Conservation (phyloP, 2,113 vertebrate genomes). For the Peromyscus californicus region DNA sequence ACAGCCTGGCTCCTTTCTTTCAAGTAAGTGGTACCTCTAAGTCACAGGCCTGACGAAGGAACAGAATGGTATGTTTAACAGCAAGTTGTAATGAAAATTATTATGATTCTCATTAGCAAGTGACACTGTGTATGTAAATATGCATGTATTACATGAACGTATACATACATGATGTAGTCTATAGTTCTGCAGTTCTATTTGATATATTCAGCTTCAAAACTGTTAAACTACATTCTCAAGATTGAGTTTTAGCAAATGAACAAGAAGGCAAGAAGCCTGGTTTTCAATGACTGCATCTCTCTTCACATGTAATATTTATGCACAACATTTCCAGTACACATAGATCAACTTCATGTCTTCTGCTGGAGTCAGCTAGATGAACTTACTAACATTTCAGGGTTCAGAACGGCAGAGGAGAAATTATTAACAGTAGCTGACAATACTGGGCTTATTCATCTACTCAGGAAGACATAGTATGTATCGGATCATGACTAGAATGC, state of each 20-base stretch:
- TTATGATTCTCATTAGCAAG: background rate
- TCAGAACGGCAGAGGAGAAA: background rate
- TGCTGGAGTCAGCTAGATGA: background rate
- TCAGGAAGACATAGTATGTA: background rate
- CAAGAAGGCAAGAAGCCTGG: background rate
- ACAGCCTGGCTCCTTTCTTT: background rate
- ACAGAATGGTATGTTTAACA: background rate
- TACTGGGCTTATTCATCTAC: background rate
- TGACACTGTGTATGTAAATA: background rate
- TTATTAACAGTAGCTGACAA: background rate
- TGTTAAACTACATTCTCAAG: background rate
- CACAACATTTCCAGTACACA: background rate
- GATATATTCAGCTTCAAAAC: background rate
- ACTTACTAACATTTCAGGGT: conserved; percentile 14
- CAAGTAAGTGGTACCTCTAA: background rate
- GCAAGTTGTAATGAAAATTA: background rate
- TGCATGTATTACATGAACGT: background rate
- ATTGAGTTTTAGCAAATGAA: background rate
- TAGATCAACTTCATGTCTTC: background rate
- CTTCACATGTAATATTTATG: background rate
- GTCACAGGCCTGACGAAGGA: background rate
- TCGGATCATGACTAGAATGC: background rate
- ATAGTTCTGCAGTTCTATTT: background rate
- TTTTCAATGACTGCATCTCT: background rate
- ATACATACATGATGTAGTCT: background rate